phyloP scores from a whole-genome alignment of 2,888 invertebrate genomes.

The Atethmia centrago region DNA sequence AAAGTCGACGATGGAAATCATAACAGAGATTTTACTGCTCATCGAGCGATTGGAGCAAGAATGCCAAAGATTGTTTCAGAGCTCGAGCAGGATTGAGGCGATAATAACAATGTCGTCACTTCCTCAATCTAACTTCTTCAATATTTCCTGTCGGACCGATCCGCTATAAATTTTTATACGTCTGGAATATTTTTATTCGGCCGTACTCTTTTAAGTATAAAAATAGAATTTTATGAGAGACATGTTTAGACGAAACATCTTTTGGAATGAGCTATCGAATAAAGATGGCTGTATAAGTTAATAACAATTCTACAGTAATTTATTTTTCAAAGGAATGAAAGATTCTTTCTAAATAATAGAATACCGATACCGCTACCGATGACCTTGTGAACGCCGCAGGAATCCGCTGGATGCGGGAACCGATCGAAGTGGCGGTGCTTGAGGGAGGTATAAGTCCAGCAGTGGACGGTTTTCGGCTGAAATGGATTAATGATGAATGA shows the following conservation, averaged over 20 bases:
- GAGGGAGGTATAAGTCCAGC: no score
- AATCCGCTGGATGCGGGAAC: no score
- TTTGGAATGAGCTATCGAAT: constrained; percentile 42
- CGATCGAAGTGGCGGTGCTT: no score
- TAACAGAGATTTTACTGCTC: constrained; percentile 85
- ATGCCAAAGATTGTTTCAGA: constrained; percentile 85
- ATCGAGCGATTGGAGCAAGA: constrained; percentile 80
- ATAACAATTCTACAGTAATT: constrained; percentile 1
- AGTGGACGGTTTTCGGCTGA: no score
- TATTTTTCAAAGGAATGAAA: constrained; percentile 20
- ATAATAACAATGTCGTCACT: constrained; percentile 89
- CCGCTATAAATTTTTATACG: constrained; percentile 82
- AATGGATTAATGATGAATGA: no score
- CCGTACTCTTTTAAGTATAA: constrained; percentile 53
- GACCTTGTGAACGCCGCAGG: no score
- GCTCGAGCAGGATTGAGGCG: constrained; percentile 82
- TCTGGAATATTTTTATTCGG: constrained; percentile 70
- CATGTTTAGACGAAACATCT: constrained; percentile 32
- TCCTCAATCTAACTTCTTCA: constrained; percentile 88
- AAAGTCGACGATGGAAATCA: constrained; percentile 81
- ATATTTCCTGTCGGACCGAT: constrained; percentile 82
- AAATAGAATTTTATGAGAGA: constrained; percentile 52
- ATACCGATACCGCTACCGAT: no score
- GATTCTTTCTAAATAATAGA: no score
- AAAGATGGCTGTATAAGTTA: constrained; percentile 27